These are phyloP conservation scores for Tanytarsus gracilentus DNA, from an alignment of 2,888 invertebrate species.

Conservation along the genomic window DNA sequence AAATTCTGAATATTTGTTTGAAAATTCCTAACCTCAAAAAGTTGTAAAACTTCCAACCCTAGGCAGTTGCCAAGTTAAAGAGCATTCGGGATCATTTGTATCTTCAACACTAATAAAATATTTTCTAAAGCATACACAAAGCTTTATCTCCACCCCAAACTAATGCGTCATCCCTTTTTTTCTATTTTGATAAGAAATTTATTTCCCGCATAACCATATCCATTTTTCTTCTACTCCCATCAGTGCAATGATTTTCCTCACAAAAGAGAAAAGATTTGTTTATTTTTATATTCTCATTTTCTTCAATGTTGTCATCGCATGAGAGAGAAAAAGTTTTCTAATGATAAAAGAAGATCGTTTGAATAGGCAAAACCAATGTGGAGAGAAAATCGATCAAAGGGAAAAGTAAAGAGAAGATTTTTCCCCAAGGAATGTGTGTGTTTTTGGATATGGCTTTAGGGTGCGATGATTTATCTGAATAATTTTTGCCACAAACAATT, in stretches of 20 bases:
- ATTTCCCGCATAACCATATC: neutral
- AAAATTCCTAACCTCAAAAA: too few species aligned
- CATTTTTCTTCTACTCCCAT: constrained; percentile 7
- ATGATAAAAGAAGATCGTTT: constrained; percentile 3
- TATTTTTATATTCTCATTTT: neutral
- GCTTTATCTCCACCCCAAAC: neutral
- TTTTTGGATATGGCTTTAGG: too few species aligned
- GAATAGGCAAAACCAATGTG: neutral
- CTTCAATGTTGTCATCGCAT: neutral
- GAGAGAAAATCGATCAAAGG: neutral
- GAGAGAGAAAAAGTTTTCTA: neutral
- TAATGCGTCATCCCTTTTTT: constrained; percentile 8
- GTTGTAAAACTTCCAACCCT: too few species aligned
- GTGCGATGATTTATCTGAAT: too few species aligned
- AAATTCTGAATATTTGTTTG: too few species aligned
- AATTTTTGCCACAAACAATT: too few species aligned
- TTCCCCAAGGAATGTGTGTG: neutral
- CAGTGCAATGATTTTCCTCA: neutral
- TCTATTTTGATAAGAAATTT: constrained; percentile 16
- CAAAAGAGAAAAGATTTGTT: constrained; percentile 18
- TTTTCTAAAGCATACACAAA: neutral
- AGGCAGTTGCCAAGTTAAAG: too few species aligned
- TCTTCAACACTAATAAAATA: too few species aligned
- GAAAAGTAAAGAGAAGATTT: neutral
- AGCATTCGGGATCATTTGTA: too few species aligned